These are phyloP conservation scores for silkworm (Bombyx mori) DNA, from an alignment of 1,140 invertebrate genomes.

Conservation along the genomic window DNA sequence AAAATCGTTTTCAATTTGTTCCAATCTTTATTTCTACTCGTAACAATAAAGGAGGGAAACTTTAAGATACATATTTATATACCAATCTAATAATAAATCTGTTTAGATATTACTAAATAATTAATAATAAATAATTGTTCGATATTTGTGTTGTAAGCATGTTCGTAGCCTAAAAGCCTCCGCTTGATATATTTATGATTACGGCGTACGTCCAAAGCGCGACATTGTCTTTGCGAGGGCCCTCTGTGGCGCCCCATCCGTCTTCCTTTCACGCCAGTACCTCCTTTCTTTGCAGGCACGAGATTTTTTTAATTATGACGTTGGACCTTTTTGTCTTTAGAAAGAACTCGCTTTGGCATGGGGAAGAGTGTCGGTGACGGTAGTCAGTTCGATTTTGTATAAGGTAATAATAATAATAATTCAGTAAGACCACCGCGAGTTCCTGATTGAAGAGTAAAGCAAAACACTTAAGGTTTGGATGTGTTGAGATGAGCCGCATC, in stretches of 20 bases:
- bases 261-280: conserved; percentile 65
- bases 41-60: too few relatives aligned
- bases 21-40: too few relatives aligned
- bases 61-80: too few relatives aligned
- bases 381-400: conserved; percentile 16
- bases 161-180: conserved; percentile 34
- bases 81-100: too few relatives aligned
- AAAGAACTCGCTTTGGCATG: conserved; percentile 16
- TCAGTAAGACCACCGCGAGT: too few relatives aligned
- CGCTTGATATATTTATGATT: conserved; percentile 70
- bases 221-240: conserved; percentile 61
- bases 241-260: conserved; percentile 62
- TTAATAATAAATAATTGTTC: not conserved
- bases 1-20: too few relatives aligned
- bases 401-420: too few relatives aligned
- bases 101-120: not conserved
- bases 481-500: too few relatives aligned
- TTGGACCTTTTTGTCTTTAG: conserved; percentile 63
- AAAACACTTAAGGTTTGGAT: too few relatives aligned
- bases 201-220: conserved; percentile 53
- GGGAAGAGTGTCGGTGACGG: conserved; percentile 4
- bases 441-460: too few relatives aligned
- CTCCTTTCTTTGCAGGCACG: conserved; percentile 67
- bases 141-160: conserved; percentile 14
- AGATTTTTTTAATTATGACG: conserved; percentile 71